Conservation (phyloP, 2,113 vertebrate species). For the Gadus chalcogrammus region DNA sequence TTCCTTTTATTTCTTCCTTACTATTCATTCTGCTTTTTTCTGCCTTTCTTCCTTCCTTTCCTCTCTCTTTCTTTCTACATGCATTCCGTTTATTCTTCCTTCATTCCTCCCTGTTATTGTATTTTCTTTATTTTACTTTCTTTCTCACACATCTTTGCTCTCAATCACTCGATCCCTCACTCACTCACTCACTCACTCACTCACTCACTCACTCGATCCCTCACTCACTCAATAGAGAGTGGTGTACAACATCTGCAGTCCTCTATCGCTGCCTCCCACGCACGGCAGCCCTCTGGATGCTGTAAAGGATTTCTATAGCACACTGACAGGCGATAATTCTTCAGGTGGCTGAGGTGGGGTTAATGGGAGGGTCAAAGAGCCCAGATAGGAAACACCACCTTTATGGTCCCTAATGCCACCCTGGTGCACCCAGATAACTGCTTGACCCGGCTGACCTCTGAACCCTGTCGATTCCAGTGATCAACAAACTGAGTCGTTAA, state of each 20-base stretch:
- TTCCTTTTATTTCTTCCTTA: conserved; percentile 18
- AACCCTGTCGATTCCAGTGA: conserved; percentile 61
- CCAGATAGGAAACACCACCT: conserved; percentile 63
- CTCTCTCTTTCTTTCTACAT: neutral
- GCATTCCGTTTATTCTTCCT: neutral
- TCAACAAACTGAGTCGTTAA: conserved; percentile 55
- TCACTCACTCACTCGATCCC: neutral
- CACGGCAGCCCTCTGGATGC: conserved; percentile 44
- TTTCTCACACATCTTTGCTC: neutral
- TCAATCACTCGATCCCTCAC: neutral
- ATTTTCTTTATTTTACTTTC: neutral
- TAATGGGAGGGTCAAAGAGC: conserved; percentile 64
- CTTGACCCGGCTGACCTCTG: conserved; percentile 63
- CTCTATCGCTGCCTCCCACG: conserved; percentile 36
- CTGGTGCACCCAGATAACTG: conserved; percentile 71
- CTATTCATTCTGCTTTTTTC: neutral
- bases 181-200: neutral
- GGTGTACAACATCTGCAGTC: conserved; percentile 12
- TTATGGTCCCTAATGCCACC: conserved; percentile 49
- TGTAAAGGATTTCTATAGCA: conserved; percentile 53
- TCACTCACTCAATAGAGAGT: conserved; percentile 1
- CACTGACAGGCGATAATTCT: conserved; percentile 59
- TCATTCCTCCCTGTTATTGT: neutral
- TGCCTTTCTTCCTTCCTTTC: neutral
- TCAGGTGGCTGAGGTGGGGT: conserved; percentile 1